Conservation (phyloP, 2,888 invertebrate species). For the Cheilosia variabilis region DNA sequence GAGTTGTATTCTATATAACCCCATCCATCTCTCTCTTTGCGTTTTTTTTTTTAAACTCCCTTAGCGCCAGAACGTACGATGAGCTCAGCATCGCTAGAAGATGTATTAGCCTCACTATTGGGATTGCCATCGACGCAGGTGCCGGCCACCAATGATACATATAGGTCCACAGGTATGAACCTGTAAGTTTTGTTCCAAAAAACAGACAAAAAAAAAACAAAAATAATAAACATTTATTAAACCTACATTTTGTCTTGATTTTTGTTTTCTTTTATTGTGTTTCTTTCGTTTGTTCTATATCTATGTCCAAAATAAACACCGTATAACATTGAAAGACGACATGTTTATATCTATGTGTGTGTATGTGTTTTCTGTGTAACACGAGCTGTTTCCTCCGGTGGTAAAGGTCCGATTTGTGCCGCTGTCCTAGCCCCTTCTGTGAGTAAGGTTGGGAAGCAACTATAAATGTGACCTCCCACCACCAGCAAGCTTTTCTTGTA, state of each 20-base stretch:
- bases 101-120: conserved; percentile 95
- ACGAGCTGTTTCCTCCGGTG: not conserved
- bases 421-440: not conserved
- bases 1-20: conserved; percentile 60
- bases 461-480: conserved; percentile 8
- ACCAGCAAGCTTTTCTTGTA: conserved; percentile 55
- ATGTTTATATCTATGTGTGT: conserved; percentile 47
- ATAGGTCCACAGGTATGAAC: conserved; percentile 90
- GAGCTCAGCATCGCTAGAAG: conserved; percentile 95
- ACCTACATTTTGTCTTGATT: conserved; percentile 10
- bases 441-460: not conserved
- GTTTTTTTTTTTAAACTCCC: conserved; percentile 73
- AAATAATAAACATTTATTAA: conserved; percentile 44
- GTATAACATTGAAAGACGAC: conserved; percentile 63
- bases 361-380: conserved; percentile 49
- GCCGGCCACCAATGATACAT: conserved; percentile 84
- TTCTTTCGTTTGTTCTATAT: conserved; percentile 28
- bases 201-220: conserved; percentile 73
- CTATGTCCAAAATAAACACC: conserved; percentile 26
- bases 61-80: conserved; percentile 86
- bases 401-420: conserved; percentile 2
- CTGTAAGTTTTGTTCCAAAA: conserved; percentile 89
- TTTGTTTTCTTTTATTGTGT: conserved; percentile 29
- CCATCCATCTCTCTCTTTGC: conserved; percentile 67
- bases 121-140: conserved; percentile 88